Evolutionary conservation across 2,113 vertebrate genomes (phyloP), one percentile per base, ranked within the genome.

Genomic region (Ranitomeya variabilis): DNA sequence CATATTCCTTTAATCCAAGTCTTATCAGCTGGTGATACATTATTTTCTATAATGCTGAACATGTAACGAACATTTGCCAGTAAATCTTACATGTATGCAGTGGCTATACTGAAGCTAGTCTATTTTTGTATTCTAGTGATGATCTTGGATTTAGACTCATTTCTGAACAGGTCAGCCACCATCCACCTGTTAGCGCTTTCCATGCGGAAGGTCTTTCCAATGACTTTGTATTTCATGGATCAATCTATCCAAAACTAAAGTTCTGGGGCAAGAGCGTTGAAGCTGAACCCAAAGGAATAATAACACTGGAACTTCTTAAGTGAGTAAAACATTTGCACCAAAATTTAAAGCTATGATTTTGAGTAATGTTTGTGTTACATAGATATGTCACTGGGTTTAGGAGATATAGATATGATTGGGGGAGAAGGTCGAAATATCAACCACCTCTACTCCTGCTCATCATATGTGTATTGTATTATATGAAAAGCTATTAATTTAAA

Each of bases 241-340:
- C 98, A 52, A 97, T 99, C 92, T 99, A 97, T 90, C 98, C 98
- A 71, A 99, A 99, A 92, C 96, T 99, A 51, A 99, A 98, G 91
- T 99, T 99, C 91, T 99, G 98, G 98, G 98, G 98, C 3, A 99
- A 99, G 92, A 98, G 98, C 0, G 98, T 99, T 85, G 98, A 99
- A 94, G 98, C 98, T 0, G 98, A 99, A 90, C 98, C 98, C 62
- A 98, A 96, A 90, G 98, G 98, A 90, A 94, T 95, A 6, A 99
- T 99, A 92, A 99, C 98, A n/a, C 94, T 99, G 93, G 97, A 99
- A 92, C 96, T 99, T 57, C 97, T 97, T 83, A 96, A 96, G 98
- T 99, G 93, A 96, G 98, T 95, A 18, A 37, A 79, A 74, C 1
- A 9, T 9, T 57, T 13, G 12, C 8, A 57, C 12, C 55, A 1